These are phyloP conservation scores for Amphimedon queenslandica DNA, from an alignment of 37 sponge, comb jelly and placozoan genomes.

Conservation along the genomic window DNA sequence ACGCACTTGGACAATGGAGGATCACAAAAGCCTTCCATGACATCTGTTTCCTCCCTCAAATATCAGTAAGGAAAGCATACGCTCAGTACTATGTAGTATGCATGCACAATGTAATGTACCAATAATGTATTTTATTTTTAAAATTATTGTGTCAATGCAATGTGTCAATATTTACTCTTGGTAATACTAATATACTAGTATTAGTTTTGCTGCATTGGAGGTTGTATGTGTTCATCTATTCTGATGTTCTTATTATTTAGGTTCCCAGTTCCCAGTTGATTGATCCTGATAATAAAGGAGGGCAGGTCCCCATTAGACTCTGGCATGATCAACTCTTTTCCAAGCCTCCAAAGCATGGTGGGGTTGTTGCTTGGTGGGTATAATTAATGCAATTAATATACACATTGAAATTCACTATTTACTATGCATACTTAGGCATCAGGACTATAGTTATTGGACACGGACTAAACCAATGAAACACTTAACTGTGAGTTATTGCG, in stretches of 20 bases:
- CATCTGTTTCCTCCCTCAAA: constrained; percentile 59
- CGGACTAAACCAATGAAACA: constrained; percentile 64
- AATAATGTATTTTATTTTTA: too few relatives aligned
- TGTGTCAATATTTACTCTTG: not conserved
- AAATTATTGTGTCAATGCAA: too few relatives aligned
- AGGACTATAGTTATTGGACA: constrained; percentile 72
- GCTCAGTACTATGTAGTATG: not conserved
- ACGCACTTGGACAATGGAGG: constrained; percentile 73
- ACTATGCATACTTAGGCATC: constrained; percentile 41
- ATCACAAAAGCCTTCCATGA: constrained; percentile 60
- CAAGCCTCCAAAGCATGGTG: constrained; percentile 64
- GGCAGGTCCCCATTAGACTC: constrained; percentile 25
- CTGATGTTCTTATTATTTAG: constrained; percentile 5
- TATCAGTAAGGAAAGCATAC: constrained; percentile 37
- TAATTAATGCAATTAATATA: not conserved
- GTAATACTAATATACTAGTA: not conserved
- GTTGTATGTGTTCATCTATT: not conserved
- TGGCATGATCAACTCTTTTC: constrained; percentile 78
- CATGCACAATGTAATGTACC: not conserved
- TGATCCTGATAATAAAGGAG: constrained; percentile 15
- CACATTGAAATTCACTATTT: not conserved
- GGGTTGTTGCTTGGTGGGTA: constrained; percentile 68
- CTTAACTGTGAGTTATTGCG: constrained; percentile 38
- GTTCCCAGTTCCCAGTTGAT: constrained; percentile 56
- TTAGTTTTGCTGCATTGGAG: not conserved